phyloP scores from a whole-genome alignment of 1,140 invertebrate species.

The Varroa destructor region DNA sequence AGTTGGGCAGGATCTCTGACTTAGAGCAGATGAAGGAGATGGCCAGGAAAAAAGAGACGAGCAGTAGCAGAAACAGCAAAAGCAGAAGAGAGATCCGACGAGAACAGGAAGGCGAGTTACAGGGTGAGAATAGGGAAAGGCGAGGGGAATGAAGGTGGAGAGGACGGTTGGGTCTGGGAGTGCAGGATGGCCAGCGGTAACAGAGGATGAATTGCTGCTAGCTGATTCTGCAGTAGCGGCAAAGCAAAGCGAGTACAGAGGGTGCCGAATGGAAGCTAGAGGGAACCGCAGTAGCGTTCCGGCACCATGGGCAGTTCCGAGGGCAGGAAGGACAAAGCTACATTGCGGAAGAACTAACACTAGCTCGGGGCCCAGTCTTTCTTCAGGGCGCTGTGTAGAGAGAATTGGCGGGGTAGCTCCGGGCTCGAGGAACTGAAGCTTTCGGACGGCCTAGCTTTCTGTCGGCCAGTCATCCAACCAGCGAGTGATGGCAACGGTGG shows the following conservation, averaged over 20 bases:
- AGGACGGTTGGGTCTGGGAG: not conserved
- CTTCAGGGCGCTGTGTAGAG: too few relatives aligned
- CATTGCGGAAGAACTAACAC: not conserved
- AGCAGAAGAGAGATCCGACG: not conserved
- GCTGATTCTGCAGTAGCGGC: too few relatives aligned
- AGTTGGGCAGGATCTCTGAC: too few relatives aligned
- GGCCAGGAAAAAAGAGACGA: conserved; percentile 6
- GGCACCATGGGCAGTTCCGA: too few relatives aligned
- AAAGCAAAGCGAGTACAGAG: too few relatives aligned
- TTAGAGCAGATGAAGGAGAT: not conserved
- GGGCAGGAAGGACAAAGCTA: not conserved
- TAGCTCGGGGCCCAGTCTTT: not conserved
- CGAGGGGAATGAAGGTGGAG: not conserved
- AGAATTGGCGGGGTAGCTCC: too few relatives aligned
- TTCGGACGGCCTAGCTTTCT: not conserved
- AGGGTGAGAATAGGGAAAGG: not conserved
- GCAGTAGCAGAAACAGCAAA: not conserved
- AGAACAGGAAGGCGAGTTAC: not conserved
- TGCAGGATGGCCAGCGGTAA: conserved; percentile 1
- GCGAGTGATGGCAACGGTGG: not conserved
- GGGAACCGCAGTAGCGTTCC: too few relatives aligned
- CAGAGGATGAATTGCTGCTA: too few relatives aligned
- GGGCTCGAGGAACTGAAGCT: not conserved
- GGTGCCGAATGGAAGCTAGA: too few relatives aligned
- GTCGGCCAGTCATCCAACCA: not conserved